Conservation (phyloP, 2,113 vertebrate species). For the Orthonyx spaldingii region DNA sequence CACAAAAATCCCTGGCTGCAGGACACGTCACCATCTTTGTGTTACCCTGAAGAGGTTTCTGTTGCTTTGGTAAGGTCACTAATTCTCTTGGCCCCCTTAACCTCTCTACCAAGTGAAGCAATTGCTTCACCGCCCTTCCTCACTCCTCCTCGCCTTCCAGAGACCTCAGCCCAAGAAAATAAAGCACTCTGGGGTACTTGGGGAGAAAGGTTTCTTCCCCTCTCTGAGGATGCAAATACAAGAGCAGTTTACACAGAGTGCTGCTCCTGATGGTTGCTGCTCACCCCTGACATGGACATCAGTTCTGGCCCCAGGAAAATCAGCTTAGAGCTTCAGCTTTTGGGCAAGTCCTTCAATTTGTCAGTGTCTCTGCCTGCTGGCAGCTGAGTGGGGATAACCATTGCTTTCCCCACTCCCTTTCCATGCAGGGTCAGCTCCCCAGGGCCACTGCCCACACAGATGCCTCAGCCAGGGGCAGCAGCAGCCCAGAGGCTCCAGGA, state of each 20-base stretch:
- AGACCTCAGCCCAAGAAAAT: not conserved
- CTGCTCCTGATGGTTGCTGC: not conserved
- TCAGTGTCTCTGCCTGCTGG: not conserved
- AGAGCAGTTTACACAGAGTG: not conserved
- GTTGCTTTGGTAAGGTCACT: not conserved
- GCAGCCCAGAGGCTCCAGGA: not conserved
- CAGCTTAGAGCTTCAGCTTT: not conserved
- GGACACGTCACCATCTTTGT: not conserved
- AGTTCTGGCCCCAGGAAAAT: not conserved
- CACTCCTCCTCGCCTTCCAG: not conserved
- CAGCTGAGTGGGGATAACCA: not conserved
- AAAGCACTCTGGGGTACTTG: not conserved
- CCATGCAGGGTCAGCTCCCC: not conserved
- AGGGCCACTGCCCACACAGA: accelerated
- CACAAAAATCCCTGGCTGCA: accelerated
- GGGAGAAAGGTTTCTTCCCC: not conserved
- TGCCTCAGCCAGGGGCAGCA: not conserved
- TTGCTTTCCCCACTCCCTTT: not conserved
- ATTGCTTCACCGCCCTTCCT: not conserved
- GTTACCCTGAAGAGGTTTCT: not conserved
- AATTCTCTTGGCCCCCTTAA: not conserved
- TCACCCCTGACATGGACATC: not conserved
- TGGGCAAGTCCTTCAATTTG: not conserved
- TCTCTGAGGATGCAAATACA: not conserved
- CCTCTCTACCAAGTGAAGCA: not conserved